Evolutionary conservation across 2,113 vertebrate genomes (phyloP).

Genomic region (Salvelinus alpinus): DNA sequence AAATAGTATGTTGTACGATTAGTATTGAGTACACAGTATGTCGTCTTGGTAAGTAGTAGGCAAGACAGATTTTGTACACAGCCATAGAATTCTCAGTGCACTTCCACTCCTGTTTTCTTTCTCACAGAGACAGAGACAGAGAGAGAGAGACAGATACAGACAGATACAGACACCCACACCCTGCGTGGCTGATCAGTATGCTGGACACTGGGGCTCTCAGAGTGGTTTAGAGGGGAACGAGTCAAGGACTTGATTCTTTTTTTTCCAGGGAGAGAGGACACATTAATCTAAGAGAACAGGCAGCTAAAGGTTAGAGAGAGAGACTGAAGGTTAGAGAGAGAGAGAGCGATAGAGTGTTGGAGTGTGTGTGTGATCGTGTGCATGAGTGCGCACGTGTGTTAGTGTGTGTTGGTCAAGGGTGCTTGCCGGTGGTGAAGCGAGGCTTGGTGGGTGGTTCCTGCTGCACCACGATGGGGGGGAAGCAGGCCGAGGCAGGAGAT

Average conservation of each 20-base stretch:
- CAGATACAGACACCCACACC: no score
- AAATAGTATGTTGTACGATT: no score
- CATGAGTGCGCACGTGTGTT: not conserved
- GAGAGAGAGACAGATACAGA: no score
- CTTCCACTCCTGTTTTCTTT: no score
- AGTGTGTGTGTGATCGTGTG: not conserved
- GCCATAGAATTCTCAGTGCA: no score
- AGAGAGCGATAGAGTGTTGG: not conserved
- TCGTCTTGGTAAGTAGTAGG: no score
- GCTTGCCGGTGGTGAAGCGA: conserved; percentile 90
- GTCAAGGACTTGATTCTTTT: conserved; percentile 27
- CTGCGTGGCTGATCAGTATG: no score
- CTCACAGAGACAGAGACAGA: no score
- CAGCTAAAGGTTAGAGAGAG: not conserved
- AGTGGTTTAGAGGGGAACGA: conserved; percentile 6
- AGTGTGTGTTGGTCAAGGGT: not conserved
- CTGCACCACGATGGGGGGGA: conserved; percentile 88
- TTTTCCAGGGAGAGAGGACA: conserved; percentile 24
- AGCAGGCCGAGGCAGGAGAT: conserved; percentile 89
- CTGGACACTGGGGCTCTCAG: no score
- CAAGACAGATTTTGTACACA: no score
- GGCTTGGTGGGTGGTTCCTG: conserved; percentile 88
- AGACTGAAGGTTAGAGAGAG: no score
- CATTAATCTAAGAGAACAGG: conserved; percentile 6
- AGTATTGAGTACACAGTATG: no score